Percentiles rank a stretch among this genome's conserved stretches.
Conservation (phyloP, 2,113 vertebrate genomes). For the Scalopus aquaticus region DNA sequence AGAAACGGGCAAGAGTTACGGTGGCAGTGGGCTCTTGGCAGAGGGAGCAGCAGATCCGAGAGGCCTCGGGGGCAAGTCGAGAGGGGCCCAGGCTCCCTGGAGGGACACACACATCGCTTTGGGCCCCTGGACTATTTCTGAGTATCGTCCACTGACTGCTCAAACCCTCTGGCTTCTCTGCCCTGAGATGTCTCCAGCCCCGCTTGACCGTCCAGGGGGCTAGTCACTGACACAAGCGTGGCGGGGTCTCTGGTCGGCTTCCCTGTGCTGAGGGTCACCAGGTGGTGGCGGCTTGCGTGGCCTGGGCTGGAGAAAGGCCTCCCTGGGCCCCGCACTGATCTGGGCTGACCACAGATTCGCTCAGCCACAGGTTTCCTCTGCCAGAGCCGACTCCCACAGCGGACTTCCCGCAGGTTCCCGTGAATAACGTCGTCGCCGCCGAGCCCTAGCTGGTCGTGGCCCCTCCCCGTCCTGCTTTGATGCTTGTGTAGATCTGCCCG, state of each 20-base stretch:
- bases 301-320: neutral
- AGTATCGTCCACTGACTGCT: neutral
- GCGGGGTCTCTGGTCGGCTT: neutral
- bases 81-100: neutral
- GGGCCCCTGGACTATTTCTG: neutral
- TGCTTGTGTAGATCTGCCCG: neutral
- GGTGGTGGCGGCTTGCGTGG: neutral
- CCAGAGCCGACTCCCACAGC: neutral
- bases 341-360: neutral
- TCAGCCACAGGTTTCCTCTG: fast-evolving
- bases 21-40: neutral
- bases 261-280: too few species aligned
- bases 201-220: neutral
- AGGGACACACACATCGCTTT: neutral
- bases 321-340: neutral
- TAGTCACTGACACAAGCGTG: neutral
- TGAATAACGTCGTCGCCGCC: neutral
- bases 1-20: slow-evolving; percentile 28
- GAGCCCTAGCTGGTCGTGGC: neutral
- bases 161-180: neutral
- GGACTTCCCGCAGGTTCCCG: fast-evolving
- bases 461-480: too few species aligned
- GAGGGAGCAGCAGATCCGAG: neutral
- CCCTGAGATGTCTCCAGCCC: neutral
- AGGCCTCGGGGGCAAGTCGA: neutral